Evolutionary conservation across 64 coral and sea anemone genomes (phyloP), one percentile per base, ranked within the genome.

Genomic region (Catalaphyllia jardinei): DNA sequence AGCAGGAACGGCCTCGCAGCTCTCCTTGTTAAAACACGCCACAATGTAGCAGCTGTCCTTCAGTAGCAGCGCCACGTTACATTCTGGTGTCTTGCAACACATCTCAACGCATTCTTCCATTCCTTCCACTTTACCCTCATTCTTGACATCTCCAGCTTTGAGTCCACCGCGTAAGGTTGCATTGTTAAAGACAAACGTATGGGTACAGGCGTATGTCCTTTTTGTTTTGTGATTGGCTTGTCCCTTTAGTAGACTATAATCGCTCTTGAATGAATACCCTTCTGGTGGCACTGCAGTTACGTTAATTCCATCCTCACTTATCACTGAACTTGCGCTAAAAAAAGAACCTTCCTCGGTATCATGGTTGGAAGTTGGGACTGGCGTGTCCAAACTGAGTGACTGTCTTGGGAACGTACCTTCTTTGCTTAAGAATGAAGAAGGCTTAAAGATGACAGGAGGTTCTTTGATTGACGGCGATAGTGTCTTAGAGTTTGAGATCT

Each of bases 31-130:
- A 38, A 51, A 82, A 60, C 96, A 98, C 8, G 93, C 87, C 60
- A 94, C 83, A 24, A 92, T 52, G 63, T 80, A 98, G 73, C 96
- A 98, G 4, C 61, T 87, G 24, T 90, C 76, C 60, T 88, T 83
- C 31, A 79, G 73, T 4, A 98, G 54, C 51, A 98, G 55, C 5
- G 96, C 96, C 24, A 89, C 87, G 59, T 98, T 98, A 25, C 96
- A 98, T 87, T 94, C 89, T 31, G 65, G 62, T 10, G 81, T 87
- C 30, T 87, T 60, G 88, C 96, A 98, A 77, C 96, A 98, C 1
- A 79, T 67, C 63, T 89, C 73, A 18, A 69, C 59, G 52, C 96
- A 98, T 12, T 89, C 76, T 35, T 92, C 81, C 75, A 94, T 86
- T 10, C 74, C 79, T 50, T 67, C 87, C 46, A 87, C 80, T 19